A percentile compares a stretch with the other conserved stretches of the same genome.
phyloP scores from a whole-genome alignment of 2,888 invertebrate genomes.

The Nemoura dubitans region DNA sequence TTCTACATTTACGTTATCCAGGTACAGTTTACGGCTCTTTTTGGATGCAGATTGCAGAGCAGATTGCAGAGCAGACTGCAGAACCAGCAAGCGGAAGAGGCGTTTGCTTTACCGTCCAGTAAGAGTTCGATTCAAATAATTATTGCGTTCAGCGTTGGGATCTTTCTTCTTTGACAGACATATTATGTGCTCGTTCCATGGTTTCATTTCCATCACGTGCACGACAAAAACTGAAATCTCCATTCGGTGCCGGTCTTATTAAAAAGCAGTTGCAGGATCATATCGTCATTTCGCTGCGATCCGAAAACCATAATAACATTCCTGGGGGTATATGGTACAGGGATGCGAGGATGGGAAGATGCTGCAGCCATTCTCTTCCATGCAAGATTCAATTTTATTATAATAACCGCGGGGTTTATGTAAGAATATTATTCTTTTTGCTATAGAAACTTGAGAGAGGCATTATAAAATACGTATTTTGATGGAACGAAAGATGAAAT shows the following conservation, averaged over 20 bases:
- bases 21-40: too few species aligned
- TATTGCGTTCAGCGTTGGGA: too few species aligned
- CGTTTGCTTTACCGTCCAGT: too few species aligned
- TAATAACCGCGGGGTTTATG: constrained; percentile 29
- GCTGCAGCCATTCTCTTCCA: not conserved
- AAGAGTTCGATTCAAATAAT: too few species aligned
- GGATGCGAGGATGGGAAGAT: not conserved
- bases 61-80: too few species aligned
- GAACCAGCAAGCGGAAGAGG: too few species aligned
- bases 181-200: too few species aligned
- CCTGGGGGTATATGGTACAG: not conserved
- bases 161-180: too few species aligned
- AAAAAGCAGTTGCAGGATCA: not conserved
- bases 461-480: constrained; percentile 14
- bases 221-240: not conserved
- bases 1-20: not conserved
- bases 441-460: not conserved
- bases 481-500: constrained; percentile 34
- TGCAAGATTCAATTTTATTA: constrained; percentile 33
- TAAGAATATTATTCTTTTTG: constrained; percentile 32
- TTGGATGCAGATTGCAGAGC: too few species aligned
- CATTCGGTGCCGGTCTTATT: not conserved
- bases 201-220: too few species aligned
- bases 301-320: constrained; percentile 34
- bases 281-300: not conserved